phyloP scores from a whole-genome alignment of 1,140 invertebrate species.

The Zaprionus inermis region DNA sequence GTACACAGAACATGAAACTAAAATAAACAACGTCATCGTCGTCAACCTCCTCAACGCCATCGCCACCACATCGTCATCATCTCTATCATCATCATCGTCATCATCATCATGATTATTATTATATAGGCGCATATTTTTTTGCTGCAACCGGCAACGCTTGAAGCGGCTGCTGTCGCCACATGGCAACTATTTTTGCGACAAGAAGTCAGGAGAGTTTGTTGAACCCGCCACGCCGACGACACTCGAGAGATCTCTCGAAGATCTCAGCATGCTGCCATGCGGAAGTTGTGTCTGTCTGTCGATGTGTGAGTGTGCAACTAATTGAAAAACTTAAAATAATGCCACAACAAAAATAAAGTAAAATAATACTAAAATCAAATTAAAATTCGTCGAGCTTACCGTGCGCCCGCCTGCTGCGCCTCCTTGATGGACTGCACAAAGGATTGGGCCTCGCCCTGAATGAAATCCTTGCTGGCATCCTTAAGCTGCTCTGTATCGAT shows the following conservation, averaged over 20 bases:
- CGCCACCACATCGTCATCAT: conserved; percentile 17
- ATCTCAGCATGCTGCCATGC: conserved; percentile 38
- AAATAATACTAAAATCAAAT: conserved; percentile 30
- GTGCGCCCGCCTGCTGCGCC: conserved; percentile 62
- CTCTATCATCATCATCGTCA: conserved; percentile 17
- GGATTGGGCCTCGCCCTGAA: conserved; percentile 66
- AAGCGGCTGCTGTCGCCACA: conserved; percentile 48
- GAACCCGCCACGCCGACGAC: conserved; percentile 43
- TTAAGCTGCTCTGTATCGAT: conserved; percentile 59
- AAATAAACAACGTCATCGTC: conserved; percentile 66
- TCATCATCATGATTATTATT: conserved; percentile 33
- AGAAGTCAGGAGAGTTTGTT: conserved; percentile 69
- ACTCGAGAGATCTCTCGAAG: conserved; percentile 4
- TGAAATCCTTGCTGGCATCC: conserved; percentile 77
- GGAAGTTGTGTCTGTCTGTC: conserved; percentile 41
- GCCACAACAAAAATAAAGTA: conserved; percentile 37
- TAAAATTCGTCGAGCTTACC: conserved; percentile 53
- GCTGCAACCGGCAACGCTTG: conserved; percentile 41
- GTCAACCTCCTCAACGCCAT: conserved; percentile 29
- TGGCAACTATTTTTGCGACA: conserved; percentile 75
- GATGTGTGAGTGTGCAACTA: conserved; percentile 26
- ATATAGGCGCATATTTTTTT: conserved; percentile 28
- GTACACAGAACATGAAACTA: conserved; percentile 74
- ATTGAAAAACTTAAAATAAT: conserved; percentile 46
- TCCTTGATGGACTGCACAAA: conserved; percentile 74